Conservation (phyloP, 1,140 invertebrate genomes). For the Brachionus sp. region DNA sequence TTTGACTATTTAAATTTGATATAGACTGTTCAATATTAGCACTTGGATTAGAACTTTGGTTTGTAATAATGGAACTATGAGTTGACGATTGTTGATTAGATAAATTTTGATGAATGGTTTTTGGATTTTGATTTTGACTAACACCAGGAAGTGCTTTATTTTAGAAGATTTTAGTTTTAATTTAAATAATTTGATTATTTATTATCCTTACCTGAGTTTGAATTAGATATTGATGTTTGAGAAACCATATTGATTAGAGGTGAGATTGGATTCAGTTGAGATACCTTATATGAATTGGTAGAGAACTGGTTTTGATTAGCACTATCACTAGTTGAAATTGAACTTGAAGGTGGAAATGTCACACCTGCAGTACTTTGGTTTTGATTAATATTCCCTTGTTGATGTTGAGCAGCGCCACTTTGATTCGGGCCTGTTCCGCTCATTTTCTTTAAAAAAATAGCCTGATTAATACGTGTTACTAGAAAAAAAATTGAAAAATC, state of each 20-base stretch:
- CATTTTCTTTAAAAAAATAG: slow-evolving; percentile 22
- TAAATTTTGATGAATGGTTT: not conserved
- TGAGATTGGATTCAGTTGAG: not conserved
- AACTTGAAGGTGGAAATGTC: not conserved
- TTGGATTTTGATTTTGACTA: not conserved
- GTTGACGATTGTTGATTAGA: not conserved
- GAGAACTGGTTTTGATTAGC: not conserved
- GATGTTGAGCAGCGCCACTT: not conserved
- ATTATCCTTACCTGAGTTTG: not conserved
- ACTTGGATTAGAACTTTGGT: not conserved
- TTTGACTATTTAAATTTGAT: slow-evolving; percentile 25
- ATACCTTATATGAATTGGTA: not conserved
- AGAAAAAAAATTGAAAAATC: not conserved
- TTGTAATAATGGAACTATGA: not conserved
- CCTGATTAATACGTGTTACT: too few relatives aligned
- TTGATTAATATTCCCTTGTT: not conserved
- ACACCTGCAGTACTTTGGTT: not conserved
- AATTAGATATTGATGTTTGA: slow-evolving; percentile 7
- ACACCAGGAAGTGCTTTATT: not conserved
- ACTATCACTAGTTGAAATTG: not conserved
- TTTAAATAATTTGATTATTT: not conserved
- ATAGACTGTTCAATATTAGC: not conserved
- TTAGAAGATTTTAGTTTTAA: not conserved
- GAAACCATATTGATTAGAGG: slow-evolving; percentile 26
- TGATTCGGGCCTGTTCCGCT: slow-evolving; percentile 5